These are phyloP conservation scores for Tetramorium alpestre DNA, from an alignment of 1,140 invertebrate species.

Conservation along the genomic window DNA sequence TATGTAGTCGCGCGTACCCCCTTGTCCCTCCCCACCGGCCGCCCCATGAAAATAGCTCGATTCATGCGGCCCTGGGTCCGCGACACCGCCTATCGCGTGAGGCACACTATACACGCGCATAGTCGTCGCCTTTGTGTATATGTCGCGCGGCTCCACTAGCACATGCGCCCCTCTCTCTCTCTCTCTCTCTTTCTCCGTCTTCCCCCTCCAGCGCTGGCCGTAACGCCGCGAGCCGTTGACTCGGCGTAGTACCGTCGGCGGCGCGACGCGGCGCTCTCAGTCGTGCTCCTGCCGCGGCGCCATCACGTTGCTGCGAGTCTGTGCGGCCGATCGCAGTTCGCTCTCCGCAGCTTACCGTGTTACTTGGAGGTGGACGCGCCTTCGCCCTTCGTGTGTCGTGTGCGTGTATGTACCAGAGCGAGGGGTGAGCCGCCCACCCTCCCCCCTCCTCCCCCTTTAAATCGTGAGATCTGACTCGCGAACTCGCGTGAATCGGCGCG, in stretches of 20 bases:
- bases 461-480: background rate
- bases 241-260: slow-evolving; percentile 36
- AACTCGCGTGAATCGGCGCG: background rate
- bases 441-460: background rate
- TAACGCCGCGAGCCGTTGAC: slow-evolving; percentile 45
- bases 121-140: slow-evolving; percentile 31
- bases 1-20: background rate
- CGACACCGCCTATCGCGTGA: slow-evolving; percentile 58
- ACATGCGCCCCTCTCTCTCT: background rate
- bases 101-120: slow-evolving; percentile 12
- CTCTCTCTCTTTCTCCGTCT: background rate
- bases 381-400: slow-evolving; percentile 9
- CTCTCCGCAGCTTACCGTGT: slow-evolving; percentile 50
- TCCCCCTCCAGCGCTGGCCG: background rate
- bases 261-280: slow-evolving; percentile 57
- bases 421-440: background rate
- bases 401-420: background rate
- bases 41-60: background rate
- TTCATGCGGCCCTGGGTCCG: slow-evolving; percentile 52
- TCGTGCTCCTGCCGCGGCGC: slow-evolving; percentile 61
- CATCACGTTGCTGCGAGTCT: slow-evolving; percentile 54
- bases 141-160: background rate
- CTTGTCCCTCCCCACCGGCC: background rate
- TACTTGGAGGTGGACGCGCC: background rate
- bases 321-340: slow-evolving; percentile 59